phyloP scores from a whole-genome alignment of 2,113 vertebrate species.

The Gallinago jamesoni region DNA sequence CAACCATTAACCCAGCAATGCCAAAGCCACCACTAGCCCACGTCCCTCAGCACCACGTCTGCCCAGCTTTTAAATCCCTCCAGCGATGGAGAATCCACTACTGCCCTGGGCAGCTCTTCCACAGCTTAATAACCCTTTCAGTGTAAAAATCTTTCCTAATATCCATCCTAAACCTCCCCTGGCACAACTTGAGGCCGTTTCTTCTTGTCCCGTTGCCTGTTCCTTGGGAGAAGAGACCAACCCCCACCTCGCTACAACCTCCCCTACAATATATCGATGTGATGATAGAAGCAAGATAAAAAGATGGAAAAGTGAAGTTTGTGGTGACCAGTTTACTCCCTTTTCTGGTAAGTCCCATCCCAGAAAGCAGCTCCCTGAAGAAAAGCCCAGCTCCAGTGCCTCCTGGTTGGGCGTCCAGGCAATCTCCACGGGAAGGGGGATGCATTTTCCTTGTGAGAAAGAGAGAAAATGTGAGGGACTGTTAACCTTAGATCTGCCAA shows the following conservation, averaged over 20 bases:
- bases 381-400: not conserved
- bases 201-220: not conserved
- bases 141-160: not conserved
- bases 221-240: not conserved
- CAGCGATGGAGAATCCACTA: not conserved
- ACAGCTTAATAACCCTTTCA: not conserved
- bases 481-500: not conserved
- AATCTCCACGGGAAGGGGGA: not conserved
- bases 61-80: not conserved
- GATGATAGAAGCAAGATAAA: not conserved
- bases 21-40: not conserved
- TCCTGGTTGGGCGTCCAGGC: not conserved
- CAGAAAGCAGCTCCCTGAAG: not conserved
- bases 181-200: not conserved
- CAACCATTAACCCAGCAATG: not conserved
- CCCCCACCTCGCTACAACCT: not conserved
- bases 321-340: not conserved
- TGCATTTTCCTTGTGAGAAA: not conserved
- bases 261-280: not conserved
- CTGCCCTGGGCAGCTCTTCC: not conserved
- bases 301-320: not conserved
- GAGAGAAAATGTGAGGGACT: not conserved
- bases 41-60: not conserved
- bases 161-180: not conserved
- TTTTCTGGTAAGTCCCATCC: not conserved